These are phyloP conservation scores for Mus minutoides DNA, from an alignment of 2,797 vertebrate genomes.

Conservation along the genomic window DNA sequence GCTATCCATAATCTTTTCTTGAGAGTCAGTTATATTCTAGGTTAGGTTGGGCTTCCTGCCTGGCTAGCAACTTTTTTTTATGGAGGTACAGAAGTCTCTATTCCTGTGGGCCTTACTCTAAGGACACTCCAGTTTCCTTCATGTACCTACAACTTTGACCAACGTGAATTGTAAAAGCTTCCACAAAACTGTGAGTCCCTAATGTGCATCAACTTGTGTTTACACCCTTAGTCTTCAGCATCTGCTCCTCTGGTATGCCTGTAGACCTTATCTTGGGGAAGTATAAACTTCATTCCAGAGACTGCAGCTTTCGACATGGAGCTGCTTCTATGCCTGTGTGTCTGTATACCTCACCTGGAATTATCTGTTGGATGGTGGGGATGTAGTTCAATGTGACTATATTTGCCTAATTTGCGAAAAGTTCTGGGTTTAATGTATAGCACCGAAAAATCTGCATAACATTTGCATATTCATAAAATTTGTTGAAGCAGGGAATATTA, in stretches of 20 bases:
- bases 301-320: background rate
- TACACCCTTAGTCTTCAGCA: background rate
- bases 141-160: background rate
- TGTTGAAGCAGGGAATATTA: background rate
- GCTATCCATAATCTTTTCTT: background rate
- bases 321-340: background rate
- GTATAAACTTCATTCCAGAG: background rate
- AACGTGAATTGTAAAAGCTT: background rate
- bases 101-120: background rate
- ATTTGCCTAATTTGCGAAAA: background rate
- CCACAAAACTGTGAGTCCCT: background rate
- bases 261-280: background rate
- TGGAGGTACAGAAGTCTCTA: background rate
- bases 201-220: background rate
- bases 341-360: background rate
- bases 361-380: background rate
- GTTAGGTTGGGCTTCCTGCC: background rate
- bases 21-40: background rate
- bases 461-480: background rate
- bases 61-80: background rate
- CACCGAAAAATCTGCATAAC: background rate
- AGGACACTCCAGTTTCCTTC: background rate
- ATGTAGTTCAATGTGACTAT: background rate
- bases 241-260: background rate
- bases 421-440: background rate